These are phyloP conservation scores for Myotis brandtii DNA, from an alignment of 2,113 vertebrate species.

Conservation along the genomic window DNA sequence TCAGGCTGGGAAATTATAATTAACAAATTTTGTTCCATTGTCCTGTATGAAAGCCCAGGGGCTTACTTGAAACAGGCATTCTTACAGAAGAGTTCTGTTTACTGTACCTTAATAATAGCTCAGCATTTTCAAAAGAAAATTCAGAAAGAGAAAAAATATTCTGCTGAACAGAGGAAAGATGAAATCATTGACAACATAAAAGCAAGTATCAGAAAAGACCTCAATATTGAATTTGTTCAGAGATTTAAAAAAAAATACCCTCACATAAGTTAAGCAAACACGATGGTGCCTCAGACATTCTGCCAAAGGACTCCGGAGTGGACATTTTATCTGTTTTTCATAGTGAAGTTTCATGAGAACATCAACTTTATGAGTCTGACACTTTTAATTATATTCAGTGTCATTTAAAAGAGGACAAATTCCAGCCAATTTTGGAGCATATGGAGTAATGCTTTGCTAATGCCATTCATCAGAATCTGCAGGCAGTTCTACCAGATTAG, in stretches of 20 bases:
- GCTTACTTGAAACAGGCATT: slow-evolving; percentile 56
- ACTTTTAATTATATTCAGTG: slow-evolving; percentile 79
- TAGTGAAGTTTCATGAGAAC: slow-evolving; percentile 79
- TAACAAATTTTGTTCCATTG: slow-evolving; percentile 49
- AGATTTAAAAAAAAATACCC: slow-evolving; percentile 56
- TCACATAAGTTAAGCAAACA: slow-evolving; percentile 16
- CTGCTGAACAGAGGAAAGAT: not conserved
- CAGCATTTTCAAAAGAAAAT: slow-evolving; percentile 60
- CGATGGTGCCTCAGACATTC: not conserved
- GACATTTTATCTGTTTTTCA: slow-evolving; percentile 64
- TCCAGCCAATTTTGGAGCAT: slow-evolving; percentile 80
- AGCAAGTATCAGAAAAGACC: slow-evolving; percentile 53
- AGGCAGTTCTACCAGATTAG: slow-evolving; percentile 77
- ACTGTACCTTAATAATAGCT: slow-evolving; percentile 6
- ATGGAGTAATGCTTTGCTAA: slow-evolving; percentile 79
- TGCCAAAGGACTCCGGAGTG: slow-evolving; percentile 73
- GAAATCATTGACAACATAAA: slow-evolving; percentile 46
- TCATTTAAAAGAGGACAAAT: slow-evolving; percentile 83
- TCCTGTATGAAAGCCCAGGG: not conserved
- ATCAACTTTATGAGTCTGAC: slow-evolving; percentile 79
- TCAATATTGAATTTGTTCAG: slow-evolving; percentile 53
- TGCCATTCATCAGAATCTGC: slow-evolving; percentile 74
- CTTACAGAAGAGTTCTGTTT: slow-evolving; percentile 73
- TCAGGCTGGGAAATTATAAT: slow-evolving; percentile 39
- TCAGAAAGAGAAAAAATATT: slow-evolving; percentile 44